Evolutionary conservation across 1,140 invertebrate genomes (phyloP), one percentile per base, ranked within the genome.

Genomic region (Drosophila prosaltans): DNA sequence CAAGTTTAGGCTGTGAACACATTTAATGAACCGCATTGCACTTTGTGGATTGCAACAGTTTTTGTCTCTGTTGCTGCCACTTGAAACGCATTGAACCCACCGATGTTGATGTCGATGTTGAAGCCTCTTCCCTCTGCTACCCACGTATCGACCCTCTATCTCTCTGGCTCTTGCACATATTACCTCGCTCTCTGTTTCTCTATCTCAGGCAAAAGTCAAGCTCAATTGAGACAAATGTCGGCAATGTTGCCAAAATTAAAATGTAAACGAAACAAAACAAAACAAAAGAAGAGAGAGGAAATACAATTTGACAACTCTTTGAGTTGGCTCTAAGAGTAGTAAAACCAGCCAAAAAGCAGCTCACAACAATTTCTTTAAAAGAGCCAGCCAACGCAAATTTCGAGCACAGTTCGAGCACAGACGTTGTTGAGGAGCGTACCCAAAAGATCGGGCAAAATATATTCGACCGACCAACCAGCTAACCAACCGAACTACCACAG

Each of bases 361-460:
- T 80, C 83, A 79, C 72, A 61, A 24, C 55, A 36, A 59, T 88
- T 88, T 88, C 83, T 89, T 88, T 88, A 88, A 88, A 88, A 89
- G 78, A 78, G 84, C 67, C 79, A 61, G 60, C 58, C 77, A 58
- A 51, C 21, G 39, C 48, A 45, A 72, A 61, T 89, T 78, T 78
- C 59, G 83, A 80, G 77, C 59, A 88, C 83, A 88, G 83, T 88
- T 83, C 70, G 83, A 89, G 78, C 77, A 43, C 62, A 88, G 84
- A 74, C 83, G 84, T 78, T 78, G 83, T 71, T 80, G 80, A 77
- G 80, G 78, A 80, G 64, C 48, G 80, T 43, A 43, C 11, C 41
- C 74, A 43, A 32, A 39, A 54, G 62, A 65, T 39, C 21, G 16
- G 55, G 58, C 60, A 40, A 16, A 16, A 16, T 0, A 16, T 16